Conservation (phyloP, 2,888 invertebrate genomes). For the Ptychoptera albimana region DNA sequence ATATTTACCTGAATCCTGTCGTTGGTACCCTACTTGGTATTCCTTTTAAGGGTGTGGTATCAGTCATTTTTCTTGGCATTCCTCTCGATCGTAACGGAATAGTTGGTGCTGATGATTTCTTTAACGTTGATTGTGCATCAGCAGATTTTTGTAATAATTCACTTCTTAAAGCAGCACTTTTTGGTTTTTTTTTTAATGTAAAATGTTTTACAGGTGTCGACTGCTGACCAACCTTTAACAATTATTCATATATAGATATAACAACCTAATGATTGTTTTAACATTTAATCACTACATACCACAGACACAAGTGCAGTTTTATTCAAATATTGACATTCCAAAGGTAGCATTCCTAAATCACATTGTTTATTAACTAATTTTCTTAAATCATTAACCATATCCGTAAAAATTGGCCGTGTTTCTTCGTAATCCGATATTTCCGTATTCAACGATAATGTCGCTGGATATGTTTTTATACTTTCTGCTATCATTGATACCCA, state of each 20-base stretch:
- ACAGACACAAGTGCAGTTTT: constrained; percentile 80
- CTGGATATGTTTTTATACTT: constrained; percentile 84
- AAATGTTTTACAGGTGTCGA: constrained; percentile 82
- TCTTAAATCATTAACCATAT: constrained; percentile 70
- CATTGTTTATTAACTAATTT: constrained; percentile 70
- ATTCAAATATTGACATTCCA: constrained; percentile 93
- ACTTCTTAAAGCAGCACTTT: constrained; percentile 77
- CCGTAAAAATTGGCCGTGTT: constrained; percentile 76
- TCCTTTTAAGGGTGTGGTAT: constrained; percentile 84
- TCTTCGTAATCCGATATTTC: constrained; percentile 80
- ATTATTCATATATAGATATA: neutral
- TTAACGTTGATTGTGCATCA: constrained; percentile 76
- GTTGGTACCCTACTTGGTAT: constrained; percentile 68
- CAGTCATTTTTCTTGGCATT: constrained; percentile 94
- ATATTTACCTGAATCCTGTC: constrained; percentile 38
- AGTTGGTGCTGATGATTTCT: constrained; percentile 75
- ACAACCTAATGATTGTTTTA: constrained; percentile 2
- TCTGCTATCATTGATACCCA: constrained; percentile 97
- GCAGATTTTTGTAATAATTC: constrained; percentile 83
- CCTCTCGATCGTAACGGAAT: constrained; percentile 74
- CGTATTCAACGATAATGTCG: constrained; percentile 75
- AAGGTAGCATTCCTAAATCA: constrained; percentile 73
- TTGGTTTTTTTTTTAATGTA: constrained; percentile 82
- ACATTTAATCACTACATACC: constrained; percentile 30
- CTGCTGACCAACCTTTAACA: constrained; percentile 54